phyloP scores from a whole-genome alignment of 2,113 vertebrate genomes.

The Mastomys natalensis region DNA sequence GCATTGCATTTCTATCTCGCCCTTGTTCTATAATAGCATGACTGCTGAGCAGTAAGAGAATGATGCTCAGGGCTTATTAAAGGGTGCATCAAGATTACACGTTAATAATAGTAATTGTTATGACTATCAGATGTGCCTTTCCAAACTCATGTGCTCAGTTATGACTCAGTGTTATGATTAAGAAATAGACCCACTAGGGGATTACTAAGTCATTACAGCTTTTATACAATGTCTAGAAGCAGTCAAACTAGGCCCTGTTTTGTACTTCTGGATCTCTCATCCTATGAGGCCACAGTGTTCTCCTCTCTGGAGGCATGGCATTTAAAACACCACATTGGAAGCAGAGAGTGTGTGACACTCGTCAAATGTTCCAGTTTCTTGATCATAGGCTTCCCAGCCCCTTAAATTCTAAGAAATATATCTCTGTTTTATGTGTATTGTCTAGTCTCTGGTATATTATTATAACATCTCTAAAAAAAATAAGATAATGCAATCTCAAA shows the following conservation, averaged over 20 bases:
- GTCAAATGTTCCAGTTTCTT: background rate
- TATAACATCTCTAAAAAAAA: background rate
- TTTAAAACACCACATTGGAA: background rate
- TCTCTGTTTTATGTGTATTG: background rate
- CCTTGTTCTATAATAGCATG: background rate
- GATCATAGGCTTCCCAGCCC: no score
- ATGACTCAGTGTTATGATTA: background rate
- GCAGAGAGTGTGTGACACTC: background rate
- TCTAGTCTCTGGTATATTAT: background rate
- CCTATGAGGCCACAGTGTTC: background rate
- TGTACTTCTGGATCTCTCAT: accelerated
- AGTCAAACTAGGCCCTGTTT: background rate
- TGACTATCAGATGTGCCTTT: background rate
- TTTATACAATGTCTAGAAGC: background rate
- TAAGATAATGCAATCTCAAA: background rate
- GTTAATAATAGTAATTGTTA: background rate
- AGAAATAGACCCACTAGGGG: no score
- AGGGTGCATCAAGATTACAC: background rate
- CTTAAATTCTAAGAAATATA: background rate
- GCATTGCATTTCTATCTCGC: background rate
- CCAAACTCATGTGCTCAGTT: background rate
- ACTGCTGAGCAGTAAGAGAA: background rate
- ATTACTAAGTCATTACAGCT: background rate
- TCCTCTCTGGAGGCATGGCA: background rate
- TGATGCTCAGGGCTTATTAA: background rate